Base-by-base conservation (phyloP, 2,113 vertebrate genomes). In the Engraulis encrasicolus region DNA sequence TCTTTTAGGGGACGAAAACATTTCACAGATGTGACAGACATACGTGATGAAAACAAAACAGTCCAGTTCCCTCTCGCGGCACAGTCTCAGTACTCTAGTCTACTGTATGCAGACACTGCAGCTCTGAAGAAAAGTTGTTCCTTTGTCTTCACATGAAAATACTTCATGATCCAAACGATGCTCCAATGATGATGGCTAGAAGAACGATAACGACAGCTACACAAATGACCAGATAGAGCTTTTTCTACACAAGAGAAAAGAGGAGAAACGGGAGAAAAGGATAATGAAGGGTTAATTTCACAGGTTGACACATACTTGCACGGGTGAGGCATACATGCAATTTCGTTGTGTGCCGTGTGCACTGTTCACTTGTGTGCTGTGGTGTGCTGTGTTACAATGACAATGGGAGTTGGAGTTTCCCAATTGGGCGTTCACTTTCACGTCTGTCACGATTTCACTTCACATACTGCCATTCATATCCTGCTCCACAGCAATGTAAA, bases 221-320 rank as follows among this genome's bases (percentile, higher is more conserved):
- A 93, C 96, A 96, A 83, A 96, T 89, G 91, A 95, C 92, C 84
- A 97, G 90, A 92, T 94, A 94, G 83, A 96, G 88, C 90, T 90
- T 83, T 95, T 96, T 98, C 97, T 99, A 91, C 80, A 88, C 84
- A 90, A 79, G 86, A 83, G 89, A 79, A 78, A 78, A 78, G 19
- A n/a, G 37, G n/a, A 84, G 4, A 50, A 54, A 38, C 19, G n/a
- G n/a, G 31, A 45, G 48, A n/a, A 17, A 34, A 83, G 34, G 34
- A 52, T 20, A 23, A 27, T 49, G 23, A 5, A n/a, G n/a, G n/a
- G n/a, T n/a, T n/a, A n/a, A 58, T 23, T 58, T 5, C 9, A 40
- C 31, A 17, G 17, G 27, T n/a, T 79, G 31, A 34, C 54, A 79
- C 74, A 18, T 31, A 38, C n/a, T n/a, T n/a, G n/a, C n/a, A n/a